Conservation (phyloP, 2,113 vertebrate species). For the Stegostoma tigrinum region DNA sequence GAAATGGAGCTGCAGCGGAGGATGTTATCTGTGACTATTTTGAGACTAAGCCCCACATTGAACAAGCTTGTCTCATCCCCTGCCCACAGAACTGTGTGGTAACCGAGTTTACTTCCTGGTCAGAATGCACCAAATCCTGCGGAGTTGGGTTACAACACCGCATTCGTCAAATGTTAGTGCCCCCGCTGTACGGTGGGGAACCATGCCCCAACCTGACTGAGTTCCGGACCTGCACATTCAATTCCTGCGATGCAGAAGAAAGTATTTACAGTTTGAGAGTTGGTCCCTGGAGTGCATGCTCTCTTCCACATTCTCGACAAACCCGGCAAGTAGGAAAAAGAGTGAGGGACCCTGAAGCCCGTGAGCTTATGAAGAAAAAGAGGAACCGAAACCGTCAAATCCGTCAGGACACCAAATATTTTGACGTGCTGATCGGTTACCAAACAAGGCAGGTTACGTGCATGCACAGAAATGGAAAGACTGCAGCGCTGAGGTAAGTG, state of each 20-base stretch:
- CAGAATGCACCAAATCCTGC: constrained; percentile 82
- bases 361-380: constrained; percentile 89
- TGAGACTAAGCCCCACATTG: constrained; percentile 82
- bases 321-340: constrained; percentile 67
- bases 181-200: constrained; percentile 74
- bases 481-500: constrained; percentile 69
- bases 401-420: constrained; percentile 82
- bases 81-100: constrained; percentile 87
- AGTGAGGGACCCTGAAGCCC: constrained; percentile 77
- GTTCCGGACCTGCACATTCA: constrained; percentile 74
- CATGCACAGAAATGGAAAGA: constrained; percentile 77
- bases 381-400: constrained; percentile 83
- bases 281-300: constrained; percentile 73
- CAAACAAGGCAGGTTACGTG: constrained; percentile 82
- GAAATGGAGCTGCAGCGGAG: constrained; percentile 64
- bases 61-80: constrained; percentile 90
- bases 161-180: constrained; percentile 73
- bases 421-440: constrained; percentile 91
- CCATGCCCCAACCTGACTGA: constrained; percentile 86
- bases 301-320: constrained; percentile 56
- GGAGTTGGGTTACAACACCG: constrained; percentile 81
- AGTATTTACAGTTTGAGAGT: constrained; percentile 74
- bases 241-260: constrained; percentile 66
- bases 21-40: constrained; percentile 95
- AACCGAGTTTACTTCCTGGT: constrained; percentile 82